Percentiles rank a stretch among this genome's conserved stretches.
Conservation (phyloP, 2,113 vertebrate species). For the Eptesicus fuscus region DNA sequence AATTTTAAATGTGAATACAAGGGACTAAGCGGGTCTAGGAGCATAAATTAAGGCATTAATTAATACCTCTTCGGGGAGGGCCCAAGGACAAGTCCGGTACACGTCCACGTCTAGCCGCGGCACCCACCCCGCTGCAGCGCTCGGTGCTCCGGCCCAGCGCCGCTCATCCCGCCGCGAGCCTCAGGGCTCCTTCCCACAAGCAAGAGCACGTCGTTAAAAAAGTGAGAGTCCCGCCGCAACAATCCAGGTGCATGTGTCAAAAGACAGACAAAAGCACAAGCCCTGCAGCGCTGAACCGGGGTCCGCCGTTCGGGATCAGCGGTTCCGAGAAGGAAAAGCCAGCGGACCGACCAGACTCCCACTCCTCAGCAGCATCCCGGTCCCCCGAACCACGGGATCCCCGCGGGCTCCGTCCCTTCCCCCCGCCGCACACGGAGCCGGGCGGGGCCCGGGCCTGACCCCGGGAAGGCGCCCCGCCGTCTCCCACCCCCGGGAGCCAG, state of each 20-base stretch:
- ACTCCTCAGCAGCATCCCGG: background rate
- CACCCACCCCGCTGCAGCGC: background rate
- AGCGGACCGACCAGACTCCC: background rate
- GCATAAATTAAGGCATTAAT: background rate
- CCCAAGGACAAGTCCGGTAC: background rate
- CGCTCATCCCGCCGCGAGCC: background rate
- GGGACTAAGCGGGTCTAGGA: background rate
- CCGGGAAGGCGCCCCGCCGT: background rate
- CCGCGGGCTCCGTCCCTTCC: background rate
- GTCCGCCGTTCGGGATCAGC: background rate
- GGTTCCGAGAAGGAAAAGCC: background rate
- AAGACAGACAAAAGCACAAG: background rate
- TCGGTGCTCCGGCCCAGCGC: background rate
- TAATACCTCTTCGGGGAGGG: background rate
- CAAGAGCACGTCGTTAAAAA: background rate
- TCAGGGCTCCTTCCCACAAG: background rate
- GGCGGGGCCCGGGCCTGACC: background rate
- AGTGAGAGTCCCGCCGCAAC: background rate
- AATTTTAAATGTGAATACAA: background rate
- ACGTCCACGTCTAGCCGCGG: background rate
- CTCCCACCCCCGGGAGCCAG: background rate
- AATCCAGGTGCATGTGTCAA: background rate
- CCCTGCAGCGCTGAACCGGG: background rate
- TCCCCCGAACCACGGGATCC: accelerated
- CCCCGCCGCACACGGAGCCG: background rate